Conservation (phyloP, 1,140 invertebrate genomes). For the Helicoverpa zea region DNA sequence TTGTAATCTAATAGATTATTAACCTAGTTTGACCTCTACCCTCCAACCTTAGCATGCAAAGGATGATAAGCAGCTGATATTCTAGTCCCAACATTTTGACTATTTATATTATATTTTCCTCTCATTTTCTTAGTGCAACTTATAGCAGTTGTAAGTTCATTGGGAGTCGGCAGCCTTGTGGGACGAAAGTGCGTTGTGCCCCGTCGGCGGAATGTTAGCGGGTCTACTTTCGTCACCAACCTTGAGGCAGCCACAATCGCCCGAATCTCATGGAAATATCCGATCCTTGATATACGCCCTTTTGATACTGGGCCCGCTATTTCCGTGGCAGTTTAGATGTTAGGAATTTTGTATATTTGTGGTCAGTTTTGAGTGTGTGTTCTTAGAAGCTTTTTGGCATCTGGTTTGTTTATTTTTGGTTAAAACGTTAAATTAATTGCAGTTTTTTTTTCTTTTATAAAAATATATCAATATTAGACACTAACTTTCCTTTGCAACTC, state of each 20-base stretch:
- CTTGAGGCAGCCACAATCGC: conserved; percentile 70
- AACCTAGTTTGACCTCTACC: conserved; percentile 8
- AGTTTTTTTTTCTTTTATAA: no score
- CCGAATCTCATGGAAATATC: conserved; percentile 69
- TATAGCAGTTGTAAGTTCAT: conserved; percentile 46
- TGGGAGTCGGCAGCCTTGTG: conserved; percentile 70
- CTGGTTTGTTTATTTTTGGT: no score
- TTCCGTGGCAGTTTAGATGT: conserved; percentile 19
- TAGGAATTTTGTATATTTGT: background rate
- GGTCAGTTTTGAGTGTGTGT: conserved; percentile 10
- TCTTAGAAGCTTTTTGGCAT: no score
- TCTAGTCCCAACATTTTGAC: background rate
- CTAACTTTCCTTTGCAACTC: no score
- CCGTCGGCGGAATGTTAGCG: conserved; percentile 66
- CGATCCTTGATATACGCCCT: conserved; percentile 43
- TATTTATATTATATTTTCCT: conserved; percentile 9
- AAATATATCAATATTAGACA: no score
- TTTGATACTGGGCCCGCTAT: conserved; percentile 41
- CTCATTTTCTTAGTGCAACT: conserved; percentile 49
- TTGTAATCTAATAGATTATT: conserved; percentile 21
- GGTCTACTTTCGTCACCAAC: conserved; percentile 74
- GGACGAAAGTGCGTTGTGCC: conserved; percentile 69
- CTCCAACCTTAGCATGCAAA: background rate
- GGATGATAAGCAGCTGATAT: background rate
- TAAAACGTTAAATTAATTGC: no score